Conservation (phyloP, 1,140 invertebrate genomes). For the Andrena cerasifolii region DNA sequence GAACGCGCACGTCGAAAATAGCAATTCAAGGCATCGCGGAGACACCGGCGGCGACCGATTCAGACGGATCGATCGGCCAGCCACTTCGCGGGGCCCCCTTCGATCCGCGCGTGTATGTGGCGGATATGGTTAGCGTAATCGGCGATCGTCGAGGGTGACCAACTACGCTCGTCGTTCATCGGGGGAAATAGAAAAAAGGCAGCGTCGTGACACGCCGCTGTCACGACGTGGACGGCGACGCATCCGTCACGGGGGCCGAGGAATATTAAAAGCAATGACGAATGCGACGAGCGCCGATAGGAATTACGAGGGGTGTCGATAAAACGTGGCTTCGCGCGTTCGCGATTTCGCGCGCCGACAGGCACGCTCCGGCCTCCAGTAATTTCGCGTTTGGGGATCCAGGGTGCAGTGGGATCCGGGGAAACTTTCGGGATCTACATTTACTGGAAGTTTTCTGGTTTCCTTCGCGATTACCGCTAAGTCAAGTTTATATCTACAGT, state of each 20-base stretch:
- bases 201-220: constrained; percentile 25
- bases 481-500: no score
- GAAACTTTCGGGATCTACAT: no score
- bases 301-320: constrained; percentile 50
- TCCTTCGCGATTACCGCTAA: no score
- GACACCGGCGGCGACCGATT: constrained; percentile 43
- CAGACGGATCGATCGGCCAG: constrained; percentile 37
- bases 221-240: constrained; percentile 20
- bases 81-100: constrained; percentile 29
- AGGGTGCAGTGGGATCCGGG: no score
- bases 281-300: constrained; percentile 42
- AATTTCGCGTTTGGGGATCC: neutral
- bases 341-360: neutral
- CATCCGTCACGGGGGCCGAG: constrained; percentile 14
- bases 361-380: neutral
- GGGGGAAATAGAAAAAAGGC: constrained; percentile 43
- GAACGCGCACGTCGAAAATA: constrained; percentile 60
- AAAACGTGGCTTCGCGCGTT: constrained; percentile 28
- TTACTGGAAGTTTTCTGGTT: no score
- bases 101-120: constrained; percentile 29
- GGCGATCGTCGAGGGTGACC: constrained; percentile 1
- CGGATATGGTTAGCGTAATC: constrained; percentile 29
- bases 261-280: constrained; percentile 59
- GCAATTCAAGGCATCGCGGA: constrained; percentile 36
- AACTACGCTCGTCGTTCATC: constrained; percentile 31